phyloP scores from a whole-genome alignment of 2,113 vertebrate species.

The Bostrychus sinensis region DNA sequence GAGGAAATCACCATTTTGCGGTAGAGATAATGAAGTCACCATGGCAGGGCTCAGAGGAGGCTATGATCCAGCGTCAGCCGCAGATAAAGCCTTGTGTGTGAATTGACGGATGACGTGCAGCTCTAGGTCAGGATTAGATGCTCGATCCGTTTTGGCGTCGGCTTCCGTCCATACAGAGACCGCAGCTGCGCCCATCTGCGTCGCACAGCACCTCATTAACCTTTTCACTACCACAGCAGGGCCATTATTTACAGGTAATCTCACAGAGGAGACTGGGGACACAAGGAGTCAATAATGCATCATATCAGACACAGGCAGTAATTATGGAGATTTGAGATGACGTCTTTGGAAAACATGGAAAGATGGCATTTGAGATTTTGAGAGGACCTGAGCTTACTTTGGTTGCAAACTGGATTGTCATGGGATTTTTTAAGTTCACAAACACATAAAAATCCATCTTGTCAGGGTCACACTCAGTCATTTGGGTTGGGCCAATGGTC shows the following conservation, averaged over 20 bases:
- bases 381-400: no score
- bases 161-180: background rate
- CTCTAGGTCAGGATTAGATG: slow-evolving; percentile 25
- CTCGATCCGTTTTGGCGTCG: background rate
- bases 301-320: no score
- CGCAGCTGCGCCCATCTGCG: slow-evolving; percentile 1
- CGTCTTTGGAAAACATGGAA: no score
- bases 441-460: no score
- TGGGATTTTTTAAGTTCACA: no score
- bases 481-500: no score
- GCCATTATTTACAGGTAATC: slow-evolving; percentile 60
- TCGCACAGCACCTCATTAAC: slow-evolving; percentile 67
- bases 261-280: slow-evolving; percentile 14
- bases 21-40: background rate
- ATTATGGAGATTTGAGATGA: no score
- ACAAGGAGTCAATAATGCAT: no score
- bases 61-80: slow-evolving; percentile 17
- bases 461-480: no score
- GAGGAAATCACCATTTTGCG: background rate
- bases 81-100: slow-evolving; percentile 27
- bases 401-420: no score
- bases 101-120: slow-evolving; percentile 30
- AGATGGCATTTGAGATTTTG: no score
- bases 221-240: slow-evolving; percentile 52
- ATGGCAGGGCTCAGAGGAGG: background rate